Conservation (phyloP, 1,140 invertebrate genomes). For the Dendrolimus kikuchii region DNA sequence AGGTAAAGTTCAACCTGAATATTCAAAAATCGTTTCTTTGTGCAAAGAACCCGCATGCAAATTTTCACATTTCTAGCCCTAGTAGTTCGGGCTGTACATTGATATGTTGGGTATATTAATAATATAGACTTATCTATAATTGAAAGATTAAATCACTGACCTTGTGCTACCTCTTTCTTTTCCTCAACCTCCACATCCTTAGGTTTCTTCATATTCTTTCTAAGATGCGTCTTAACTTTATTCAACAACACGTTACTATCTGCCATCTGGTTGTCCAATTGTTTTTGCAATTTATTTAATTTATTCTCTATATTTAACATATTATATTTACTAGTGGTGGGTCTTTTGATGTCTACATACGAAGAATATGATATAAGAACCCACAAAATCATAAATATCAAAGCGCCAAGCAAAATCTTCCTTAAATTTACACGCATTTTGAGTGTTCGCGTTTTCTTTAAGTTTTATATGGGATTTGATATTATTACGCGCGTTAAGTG, state of each 20-base stretch:
- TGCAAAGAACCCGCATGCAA: no score
- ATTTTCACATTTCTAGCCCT: no score
- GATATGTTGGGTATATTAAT: no score
- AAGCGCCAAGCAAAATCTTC: conserved; percentile 29
- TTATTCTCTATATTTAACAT: conserved; percentile 34
- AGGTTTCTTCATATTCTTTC: conserved; percentile 9
- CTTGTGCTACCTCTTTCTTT: conserved; percentile 9
- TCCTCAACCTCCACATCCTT: neutral
- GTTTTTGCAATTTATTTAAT: conserved; percentile 37
- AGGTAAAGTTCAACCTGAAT: no score
- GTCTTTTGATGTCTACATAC: conserved; percentile 24
- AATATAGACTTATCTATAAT: no score
- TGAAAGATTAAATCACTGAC: conserved; percentile 5
- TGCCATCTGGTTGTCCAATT: conserved; percentile 38
- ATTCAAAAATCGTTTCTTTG: no score
- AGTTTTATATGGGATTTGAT: no score
- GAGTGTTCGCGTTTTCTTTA: conserved; percentile 1
- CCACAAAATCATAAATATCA: conserved; percentile 29
- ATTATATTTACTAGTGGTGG: conserved; percentile 13
- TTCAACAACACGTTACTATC: conserved; percentile 45
- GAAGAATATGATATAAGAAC: conserved; percentile 37
- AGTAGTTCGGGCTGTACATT: no score
- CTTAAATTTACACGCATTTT: conserved; percentile 49
- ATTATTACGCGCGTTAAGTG: no score
- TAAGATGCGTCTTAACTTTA: conserved; percentile 44